Base-by-base conservation (phyloP, 2,113 vertebrate genomes). In the Pseudorasbora parva region DNA sequence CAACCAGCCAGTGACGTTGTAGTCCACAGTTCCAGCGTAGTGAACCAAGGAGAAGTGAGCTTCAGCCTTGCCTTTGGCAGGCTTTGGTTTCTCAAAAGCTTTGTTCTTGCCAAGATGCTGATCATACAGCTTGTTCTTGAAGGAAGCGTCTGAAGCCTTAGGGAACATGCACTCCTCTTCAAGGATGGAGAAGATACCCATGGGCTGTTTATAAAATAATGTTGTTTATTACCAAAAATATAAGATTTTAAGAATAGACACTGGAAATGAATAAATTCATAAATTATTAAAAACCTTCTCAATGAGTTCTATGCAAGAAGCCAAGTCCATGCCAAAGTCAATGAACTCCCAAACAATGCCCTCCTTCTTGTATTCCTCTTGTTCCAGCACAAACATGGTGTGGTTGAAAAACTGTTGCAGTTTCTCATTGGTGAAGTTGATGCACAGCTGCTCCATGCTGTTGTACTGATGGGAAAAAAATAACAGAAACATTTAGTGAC, bases 381-480 rank as follows among this genome's bases (percentile, higher is more conserved):
- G 95, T 87, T 96, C 95, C 92, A 96, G 92, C 79, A 96, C 95
- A 12, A 94, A 94, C 0, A 96, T 95, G 90, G 90, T 84, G 21
- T 96, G 95, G 88, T 96, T 96, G 92, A 96, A 96, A 51, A 96
- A 96, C 94, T 95, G 95, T 89, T 96, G 95, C 93, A 96, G 93
- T 91, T 97, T 96, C 86, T 96, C 96, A 81, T 97, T 96, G 86
- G 95, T 96, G 92, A 96, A 96, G 89, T 96, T 96, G 89, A 97
- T 97, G 82, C 96, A 97, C 33, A 97, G 91, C 89, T 96, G 96
- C 77, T 97, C 96, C 89, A 97, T 83, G 86, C 93, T 97, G 91
- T 97, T 96, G 37, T 76, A 97, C 96, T 97, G 17, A 27, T 15
- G 51, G n/a, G n/a, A 19, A 54, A 54, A 21, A 37, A 10, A 19